These are phyloP conservation scores for Drosophila takahashii DNA, from an alignment of 1,140 invertebrate species.

Conservation along the genomic window DNA sequence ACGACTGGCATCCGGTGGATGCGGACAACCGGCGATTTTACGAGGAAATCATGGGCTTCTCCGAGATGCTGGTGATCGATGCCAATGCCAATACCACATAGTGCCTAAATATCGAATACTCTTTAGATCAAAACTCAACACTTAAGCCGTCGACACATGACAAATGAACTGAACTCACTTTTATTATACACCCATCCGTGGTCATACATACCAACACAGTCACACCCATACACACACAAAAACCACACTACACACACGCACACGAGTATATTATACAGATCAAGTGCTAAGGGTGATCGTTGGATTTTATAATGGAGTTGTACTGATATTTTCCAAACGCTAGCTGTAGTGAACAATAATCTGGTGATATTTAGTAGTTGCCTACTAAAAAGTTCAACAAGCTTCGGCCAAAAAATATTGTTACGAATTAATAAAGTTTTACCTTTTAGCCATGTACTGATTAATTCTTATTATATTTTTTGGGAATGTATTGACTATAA, in stretches of 20 bases:
- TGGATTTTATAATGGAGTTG: slow-evolving; percentile 47
- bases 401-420: slow-evolving; percentile 49
- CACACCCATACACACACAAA: slow-evolving; percentile 5
- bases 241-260: slow-evolving; percentile 2
- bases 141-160: slow-evolving; percentile 14
- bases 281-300: slow-evolving; percentile 25
- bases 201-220: slow-evolving; percentile 8
- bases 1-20: slow-evolving; percentile 83
- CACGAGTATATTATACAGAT: slow-evolving; percentile 12
- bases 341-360: slow-evolving; percentile 75
- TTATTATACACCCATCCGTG: slow-evolving; percentile 39
- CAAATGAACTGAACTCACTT: slow-evolving; percentile 56
- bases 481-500: too few relatives aligned
- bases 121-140: slow-evolving; percentile 44
- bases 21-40: slow-evolving; percentile 76
- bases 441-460: slow-evolving; percentile 28
- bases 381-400: slow-evolving; percentile 46
- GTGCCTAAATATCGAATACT: slow-evolving; percentile 59
- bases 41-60: slow-evolving; percentile 79
- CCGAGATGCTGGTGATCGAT: slow-evolving; percentile 80
- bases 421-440: slow-evolving; percentile 42
- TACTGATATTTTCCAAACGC: slow-evolving; percentile 78
- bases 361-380: slow-evolving; percentile 76
- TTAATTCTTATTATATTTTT: too few relatives aligned
- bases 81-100: slow-evolving; percentile 57